Evolutionary conservation across 2,113 vertebrate species (phyloP), one percentile per base, ranked within the genome.

Genomic region (Xyrauchen texanus): DNA sequence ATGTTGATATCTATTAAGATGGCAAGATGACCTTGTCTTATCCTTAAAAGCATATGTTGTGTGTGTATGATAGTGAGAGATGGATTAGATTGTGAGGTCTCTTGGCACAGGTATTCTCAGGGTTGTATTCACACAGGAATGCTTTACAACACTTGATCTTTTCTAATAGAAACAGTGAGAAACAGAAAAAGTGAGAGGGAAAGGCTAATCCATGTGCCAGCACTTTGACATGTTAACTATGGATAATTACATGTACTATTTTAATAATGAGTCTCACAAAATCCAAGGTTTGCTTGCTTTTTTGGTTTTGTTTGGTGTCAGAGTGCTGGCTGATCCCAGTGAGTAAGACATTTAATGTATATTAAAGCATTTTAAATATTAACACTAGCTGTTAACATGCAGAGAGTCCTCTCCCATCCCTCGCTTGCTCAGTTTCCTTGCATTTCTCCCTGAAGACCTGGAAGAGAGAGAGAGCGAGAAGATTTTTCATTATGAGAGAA

Each of bases 121-220:
- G 4, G 68, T 10, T 3, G 44, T 10, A 55, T 60, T 74, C 58
- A 62, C 16, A 52, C 46, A 49, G 70, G 70, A n/a, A 61, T n/a
- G 45, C 71, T 74, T 74, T 51, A 62, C 45, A 61, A 21, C n/a
- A 73, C 21, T 49, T 77, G 81, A 85, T 85, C 83, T 80, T 78
- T 69, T 77, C 84, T 74, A 82, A 84, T 87, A 81, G 52, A 70
- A 55, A 78, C 77, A 52, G 76, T 78, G 47, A 8, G 82, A 66
- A 49, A 34, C 21, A 63, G 65, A 83, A 85, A 85, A 82, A 5
- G 0, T 70, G 21, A 8, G 73, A 88, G 85, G 88, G 84, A 77
- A 77, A 46, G 13, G 55, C 63, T 52, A 79, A 77, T 72, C 70
- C 0, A 7, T 34, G 57, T 74, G 71, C 62, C 46, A 63, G 58